Conservation (phyloP, 2,888 invertebrate genomes). For the Lumbricus terrestris region DNA sequence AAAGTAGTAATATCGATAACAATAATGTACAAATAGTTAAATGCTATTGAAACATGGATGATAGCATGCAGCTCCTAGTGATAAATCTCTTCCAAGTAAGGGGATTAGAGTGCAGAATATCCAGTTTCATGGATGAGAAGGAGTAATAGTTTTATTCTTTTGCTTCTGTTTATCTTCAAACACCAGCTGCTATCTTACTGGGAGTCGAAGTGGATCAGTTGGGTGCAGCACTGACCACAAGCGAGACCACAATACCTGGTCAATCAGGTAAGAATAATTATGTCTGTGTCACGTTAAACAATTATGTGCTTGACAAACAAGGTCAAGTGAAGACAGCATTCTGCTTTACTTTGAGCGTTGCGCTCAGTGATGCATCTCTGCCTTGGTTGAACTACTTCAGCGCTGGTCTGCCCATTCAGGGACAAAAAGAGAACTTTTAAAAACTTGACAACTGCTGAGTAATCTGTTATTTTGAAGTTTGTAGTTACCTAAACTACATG, state of each 20-base stretch:
- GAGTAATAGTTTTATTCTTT: neutral
- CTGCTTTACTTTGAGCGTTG: too few relatives aligned
- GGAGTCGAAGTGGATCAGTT: neutral
- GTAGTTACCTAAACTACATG: neutral
- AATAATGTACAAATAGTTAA: too few relatives aligned
- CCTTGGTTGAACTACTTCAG: neutral
- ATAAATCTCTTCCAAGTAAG: too few relatives aligned
- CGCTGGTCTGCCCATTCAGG: neutral
- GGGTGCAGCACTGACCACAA: constrained; percentile 11
- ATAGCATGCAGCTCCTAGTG: too few relatives aligned
- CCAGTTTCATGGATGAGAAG: too few relatives aligned
- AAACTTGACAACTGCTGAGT: neutral
- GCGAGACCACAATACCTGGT: neutral
- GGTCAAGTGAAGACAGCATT: too few relatives aligned
- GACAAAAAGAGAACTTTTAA: neutral
- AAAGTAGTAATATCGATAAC: too few relatives aligned
- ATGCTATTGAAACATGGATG: too few relatives aligned
- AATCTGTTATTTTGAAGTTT: neutral
- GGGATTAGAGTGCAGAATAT: too few relatives aligned
- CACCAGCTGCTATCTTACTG: neutral
- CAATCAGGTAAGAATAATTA: neutral
- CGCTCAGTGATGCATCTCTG: neutral
- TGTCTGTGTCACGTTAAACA: neutral
- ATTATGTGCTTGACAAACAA: neutral
- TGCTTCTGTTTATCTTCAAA: neutral